Base-by-base conservation (phyloP, 2,888 invertebrate genomes). In the Ctena decussata region DNA sequence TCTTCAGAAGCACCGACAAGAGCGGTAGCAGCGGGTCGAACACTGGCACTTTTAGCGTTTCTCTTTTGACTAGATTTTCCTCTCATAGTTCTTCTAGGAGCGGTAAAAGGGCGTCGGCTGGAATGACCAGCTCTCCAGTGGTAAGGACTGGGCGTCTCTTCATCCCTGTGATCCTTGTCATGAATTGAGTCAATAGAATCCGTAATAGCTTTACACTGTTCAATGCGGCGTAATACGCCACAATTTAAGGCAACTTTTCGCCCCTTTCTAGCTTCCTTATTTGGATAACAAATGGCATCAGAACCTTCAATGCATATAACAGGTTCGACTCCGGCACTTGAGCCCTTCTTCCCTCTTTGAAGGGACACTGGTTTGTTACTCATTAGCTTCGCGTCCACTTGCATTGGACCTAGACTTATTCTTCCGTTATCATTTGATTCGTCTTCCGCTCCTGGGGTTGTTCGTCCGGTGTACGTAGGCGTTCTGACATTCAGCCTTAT, bases 231-330 rank as follows among this genome's bases (percentile, higher is more conserved):
- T 27, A 85, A 70, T 5, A 88, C 86, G 1, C 83, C 74, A 24
- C 75, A 77, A 44, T 88, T 88, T 11, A 91, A 81, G 8, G 69
- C 80, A 11, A 91, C 90, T 21, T 87, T 84, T 18, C 91, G 76
- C 12, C 91, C 91, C 27, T 82, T 84, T 72, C 87, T 90, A 0
- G 91, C 89, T 32, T 90, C 90, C 27, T 88, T 90, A 27, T 85
- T 90, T 0, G 91, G 91, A 60, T 90, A 91, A 83, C 91, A 91
- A 24, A 91, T 81, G 0, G 91, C 91, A 30, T 91, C 90, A 0
- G 79, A 85, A 37, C 91, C 91, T 41, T 86, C 84, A 32, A 91
- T 87, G 65, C 86, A 85, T 12, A 91, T 91, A 12, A 91, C 84
- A 0, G 91, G 91, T 12, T 87, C 87, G 30, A 90, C 65, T 18